Percentiles rank a stretch among this genome's conserved stretches.
Evolutionary conservation across 30 jellyfish, hydroid and myxozoan genomes (phyloP).

Genomic region (Calvadosia cruxmelitensis): DNA sequence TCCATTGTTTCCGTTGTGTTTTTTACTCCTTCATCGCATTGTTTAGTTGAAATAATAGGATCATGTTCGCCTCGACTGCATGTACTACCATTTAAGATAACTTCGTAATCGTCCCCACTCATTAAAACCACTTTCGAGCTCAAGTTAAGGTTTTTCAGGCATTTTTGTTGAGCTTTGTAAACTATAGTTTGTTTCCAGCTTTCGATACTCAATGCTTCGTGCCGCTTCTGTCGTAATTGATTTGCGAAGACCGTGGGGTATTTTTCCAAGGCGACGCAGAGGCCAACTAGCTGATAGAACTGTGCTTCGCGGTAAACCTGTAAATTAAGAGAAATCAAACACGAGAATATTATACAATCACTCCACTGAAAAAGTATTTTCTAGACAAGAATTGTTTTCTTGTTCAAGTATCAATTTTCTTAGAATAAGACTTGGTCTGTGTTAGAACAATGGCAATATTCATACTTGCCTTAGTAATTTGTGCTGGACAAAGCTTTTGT

Average conservation of each 20-base stretch:
- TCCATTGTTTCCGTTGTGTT: constrained; percentile 21
- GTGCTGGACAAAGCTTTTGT: no score
- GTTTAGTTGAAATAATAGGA: constrained; percentile 9
- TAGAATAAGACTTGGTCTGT: no score
- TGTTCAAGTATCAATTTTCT: no score
- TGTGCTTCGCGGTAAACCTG: constrained; percentile 59
- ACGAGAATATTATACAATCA: no score
- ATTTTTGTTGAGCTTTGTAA: constrained; percentile 14
- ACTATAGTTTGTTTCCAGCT: constrained; percentile 38
- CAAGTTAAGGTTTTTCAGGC: constrained; percentile 16
- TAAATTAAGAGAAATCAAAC: neutral
- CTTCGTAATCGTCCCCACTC: constrained; percentile 12
- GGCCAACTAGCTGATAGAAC: constrained; percentile 44
- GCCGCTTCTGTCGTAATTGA: constrained; percentile 14
- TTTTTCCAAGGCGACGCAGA: constrained; percentile 26
- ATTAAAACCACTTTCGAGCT: constrained; percentile 13
- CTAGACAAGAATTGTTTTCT: no score
- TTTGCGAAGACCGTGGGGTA: constrained; percentile 33
- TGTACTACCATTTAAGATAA: constrained; percentile 9
- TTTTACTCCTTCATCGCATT: constrained; percentile 12
- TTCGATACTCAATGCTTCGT: constrained; percentile 12
- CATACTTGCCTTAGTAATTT: no score
- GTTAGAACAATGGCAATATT: no score
- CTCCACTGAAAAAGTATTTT: no score
- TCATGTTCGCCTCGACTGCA: constrained; percentile 46